Base-by-base conservation (phyloP, 2,113 vertebrate genomes). In the Shinisaurus crocodilurus region DNA sequence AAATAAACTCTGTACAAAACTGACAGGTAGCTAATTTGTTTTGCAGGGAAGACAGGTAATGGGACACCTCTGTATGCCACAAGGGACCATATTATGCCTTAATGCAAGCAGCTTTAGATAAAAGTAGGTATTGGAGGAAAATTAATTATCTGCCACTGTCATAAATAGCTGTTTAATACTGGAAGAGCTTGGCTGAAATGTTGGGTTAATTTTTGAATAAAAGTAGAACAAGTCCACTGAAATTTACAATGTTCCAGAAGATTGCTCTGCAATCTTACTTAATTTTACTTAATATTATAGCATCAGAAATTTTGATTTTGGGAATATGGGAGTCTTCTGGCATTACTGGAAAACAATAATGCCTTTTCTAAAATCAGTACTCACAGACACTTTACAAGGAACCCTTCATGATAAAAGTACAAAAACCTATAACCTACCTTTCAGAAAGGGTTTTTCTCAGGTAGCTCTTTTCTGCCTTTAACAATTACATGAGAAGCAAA, bases 11-110 rank as follows among this genome's bases (percentile, higher is more conserved):
- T 12, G 79, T 86, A 94, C 89, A 94, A 94, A 96, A 81, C 81
- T 92, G 92, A 96, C 93, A 95, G 90, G 90, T 93, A 94, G 93
- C 93, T 90, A 95, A 96, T 97, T 97, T 98, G 97, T 94, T 96
- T 94, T 94, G 93, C 54, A 88, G 85, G 88, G 90, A 90, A 93
- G 90, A 88, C 89, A 96, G 86, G 94, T 95, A 96, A 96, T 88
- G 93, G 94, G 94, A 96, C 84, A 95, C 91, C 83, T 91, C 93
- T 91, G 40, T 80, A 90, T 85, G 85, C 48, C 91, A 95, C 89
- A 87, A 90, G 88, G 88, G 90, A 84, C 86, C 81, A 50, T 79
- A 92, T 87, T 90, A 88, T 90, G n/a, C 84, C 37, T 84, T 92
- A 93, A 88, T 6, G 20, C n/a, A 92, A 85, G 90, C 12, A 75